Evolutionary conservation across 1,140 invertebrate species (phyloP).

Genomic region (Pinna nobilis): DNA sequence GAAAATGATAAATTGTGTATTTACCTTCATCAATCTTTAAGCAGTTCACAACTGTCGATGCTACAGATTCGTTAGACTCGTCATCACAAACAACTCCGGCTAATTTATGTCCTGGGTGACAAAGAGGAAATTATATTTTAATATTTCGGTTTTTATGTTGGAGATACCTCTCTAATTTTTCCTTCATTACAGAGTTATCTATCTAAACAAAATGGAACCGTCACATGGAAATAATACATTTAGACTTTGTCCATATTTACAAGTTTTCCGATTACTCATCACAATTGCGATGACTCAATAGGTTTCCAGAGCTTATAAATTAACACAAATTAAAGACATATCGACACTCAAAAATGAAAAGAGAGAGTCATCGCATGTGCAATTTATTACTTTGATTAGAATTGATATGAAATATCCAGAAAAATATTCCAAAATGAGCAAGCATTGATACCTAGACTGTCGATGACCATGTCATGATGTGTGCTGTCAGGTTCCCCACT

Average conservation of each 20-base stretch:
- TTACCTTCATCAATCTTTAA: conserved; percentile 62
- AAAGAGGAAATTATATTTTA: neutral
- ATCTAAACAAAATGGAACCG: neutral
- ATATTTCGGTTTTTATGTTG: neutral
- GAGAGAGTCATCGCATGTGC: neutral
- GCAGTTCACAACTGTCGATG: conserved; percentile 65
- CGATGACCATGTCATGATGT: conserved; percentile 60
- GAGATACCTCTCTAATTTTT: neutral
- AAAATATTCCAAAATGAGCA: neutral
- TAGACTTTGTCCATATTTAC: neutral
- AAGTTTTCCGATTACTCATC: neutral
- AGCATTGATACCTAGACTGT: conserved; percentile 44
- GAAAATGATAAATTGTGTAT: too few relatives aligned
- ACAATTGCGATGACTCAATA: neutral
- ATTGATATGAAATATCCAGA: neutral
- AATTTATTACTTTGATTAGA: neutral
- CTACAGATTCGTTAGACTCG: conserved; percentile 55
- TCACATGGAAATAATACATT: neutral
- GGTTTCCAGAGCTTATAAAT: neutral
- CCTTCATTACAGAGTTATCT: neutral
- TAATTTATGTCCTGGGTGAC: conserved; percentile 55
- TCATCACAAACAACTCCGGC: conserved; percentile 64
- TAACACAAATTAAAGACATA: neutral
- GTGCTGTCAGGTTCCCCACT: conserved; percentile 62
- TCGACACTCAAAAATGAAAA: neutral